Percentiles rank a stretch among this genome's conserved stretches.
These are phyloP conservation scores for Uria aalge DNA, from an alignment of 2,113 vertebrate genomes.

Conservation along the genomic window DNA sequence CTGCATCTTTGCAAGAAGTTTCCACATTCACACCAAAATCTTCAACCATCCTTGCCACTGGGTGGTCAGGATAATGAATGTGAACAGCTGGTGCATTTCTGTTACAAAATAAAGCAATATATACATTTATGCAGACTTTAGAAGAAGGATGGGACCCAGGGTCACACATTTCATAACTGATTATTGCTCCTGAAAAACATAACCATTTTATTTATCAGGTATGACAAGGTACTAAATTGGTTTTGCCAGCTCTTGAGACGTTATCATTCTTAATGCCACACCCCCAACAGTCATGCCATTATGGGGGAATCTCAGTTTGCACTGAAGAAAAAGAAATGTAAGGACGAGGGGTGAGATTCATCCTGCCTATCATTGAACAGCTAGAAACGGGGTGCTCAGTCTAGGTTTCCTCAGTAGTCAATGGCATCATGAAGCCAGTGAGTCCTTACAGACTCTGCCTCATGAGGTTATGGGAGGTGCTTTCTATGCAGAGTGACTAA, in stretches of 20 bases:
- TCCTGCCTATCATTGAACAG: background rate
- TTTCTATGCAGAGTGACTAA: background rate
- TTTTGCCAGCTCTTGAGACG: background rate
- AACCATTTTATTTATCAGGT: background rate
- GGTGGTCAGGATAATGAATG: background rate
- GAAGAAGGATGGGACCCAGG: background rate
- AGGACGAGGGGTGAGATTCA: background rate
- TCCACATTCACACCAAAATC: background rate
- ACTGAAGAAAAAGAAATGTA: background rate
- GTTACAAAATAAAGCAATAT: background rate
- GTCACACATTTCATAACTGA: background rate
- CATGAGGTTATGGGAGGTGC: background rate
- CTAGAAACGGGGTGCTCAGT: background rate
- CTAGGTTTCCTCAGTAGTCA: background rate
- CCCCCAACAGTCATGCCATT: background rate
- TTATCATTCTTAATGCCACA: background rate
- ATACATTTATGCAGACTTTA: background rate
- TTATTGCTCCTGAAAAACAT: background rate
- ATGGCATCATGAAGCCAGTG: background rate
- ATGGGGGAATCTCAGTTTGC: rapidly evolving
- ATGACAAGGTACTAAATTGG: background rate
- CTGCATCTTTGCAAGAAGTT: background rate
- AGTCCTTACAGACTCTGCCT: background rate
- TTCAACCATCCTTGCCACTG: background rate
- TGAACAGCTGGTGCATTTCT: background rate